Base-by-base conservation (phyloP, 2,113 vertebrate genomes). In the Drymodes brunneopygia region DNA sequence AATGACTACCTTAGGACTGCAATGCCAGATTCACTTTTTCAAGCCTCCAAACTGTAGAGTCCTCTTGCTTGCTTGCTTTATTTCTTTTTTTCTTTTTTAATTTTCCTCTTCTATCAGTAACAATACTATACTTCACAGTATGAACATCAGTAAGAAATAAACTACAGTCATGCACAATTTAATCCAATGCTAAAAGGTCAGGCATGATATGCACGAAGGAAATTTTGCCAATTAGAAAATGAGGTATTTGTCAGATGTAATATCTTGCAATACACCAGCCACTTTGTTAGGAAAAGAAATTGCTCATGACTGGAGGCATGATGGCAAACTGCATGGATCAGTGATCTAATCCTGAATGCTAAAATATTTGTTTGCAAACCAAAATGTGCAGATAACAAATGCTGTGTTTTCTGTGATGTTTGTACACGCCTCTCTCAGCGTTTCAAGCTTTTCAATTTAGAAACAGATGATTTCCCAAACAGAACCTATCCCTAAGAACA, bases 381-480 rank as follows among this genome's bases (percentile, higher is more conserved):
- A 85, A 85, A 92, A 89, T 14, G 57, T 56, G 82, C 66, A 79
- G 53, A 91, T 87, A 77, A 88, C 29, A 80, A 82, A 57, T 8
- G 33, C 48, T 74, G 60, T 67, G 67, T 11, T 82, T 91, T 83
- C 40, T 24, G 9, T 35, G 24, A 21, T 70, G 65, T 65, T 81
- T 92, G 51, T 40, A 73, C 72, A 84, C 69, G 79, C 23, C n/a
- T 77, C 77, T 53, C 57, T 53, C 36, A 88, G 51, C 44, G 60
- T 71, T 92, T 88, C 67, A 67, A 44, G 47, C 53, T 86, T 92
- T 90, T 66, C 74, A 86, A 61, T 90, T 95, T 85, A 89, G 80
- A 83, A 96, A 93, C 62, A 77, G 47, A 82, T 92, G 60, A 45
- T 90, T 97, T 94, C 69, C 93, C 84, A 95, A 92, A 90, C 33